A percentile compares a stretch with the other conserved stretches of the same genome.
Evolutionary conservation across 2,113 vertebrate genomes (phyloP).

Genomic region (Hemiprocne comata): DNA sequence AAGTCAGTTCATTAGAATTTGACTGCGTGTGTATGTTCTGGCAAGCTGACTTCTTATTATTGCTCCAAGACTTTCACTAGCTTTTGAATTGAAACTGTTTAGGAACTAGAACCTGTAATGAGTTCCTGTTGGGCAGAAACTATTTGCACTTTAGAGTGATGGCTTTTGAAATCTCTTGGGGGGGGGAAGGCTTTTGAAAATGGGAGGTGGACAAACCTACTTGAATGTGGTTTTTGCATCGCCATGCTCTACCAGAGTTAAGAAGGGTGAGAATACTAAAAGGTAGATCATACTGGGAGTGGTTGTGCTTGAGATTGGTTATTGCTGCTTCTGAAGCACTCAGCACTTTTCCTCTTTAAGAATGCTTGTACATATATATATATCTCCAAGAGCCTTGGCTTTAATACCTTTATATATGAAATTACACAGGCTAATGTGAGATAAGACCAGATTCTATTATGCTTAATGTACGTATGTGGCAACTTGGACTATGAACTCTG

Average conservation of each 20-base stretch:
- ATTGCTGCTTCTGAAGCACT: neutral
- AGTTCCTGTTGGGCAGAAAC: neutral
- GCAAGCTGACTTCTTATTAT: neutral
- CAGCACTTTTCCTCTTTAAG: neutral
- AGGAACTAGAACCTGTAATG: neutral
- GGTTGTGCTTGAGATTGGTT: neutral
- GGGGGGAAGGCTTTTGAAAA: neutral
- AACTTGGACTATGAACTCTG: neutral
- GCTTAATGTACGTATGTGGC: neutral
- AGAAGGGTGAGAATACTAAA: neutral
- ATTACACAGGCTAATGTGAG: neutral
- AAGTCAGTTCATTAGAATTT: neutral
- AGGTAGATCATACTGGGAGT: neutral
- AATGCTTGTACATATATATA: neutral
- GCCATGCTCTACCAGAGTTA: neutral
- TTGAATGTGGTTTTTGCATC: neutral
- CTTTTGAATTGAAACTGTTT: neutral
- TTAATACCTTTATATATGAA: neutral
- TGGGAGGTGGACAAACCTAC: neutral
- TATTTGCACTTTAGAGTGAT: neutral
- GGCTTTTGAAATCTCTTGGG: neutral
- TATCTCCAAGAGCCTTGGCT: neutral
- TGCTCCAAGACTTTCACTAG: neutral
- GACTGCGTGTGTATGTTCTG: fast-evolving
- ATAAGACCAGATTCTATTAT: neutral